Base-by-base conservation (phyloP, 2,797 vertebrate species). In the Sebastes kiyomatsui region DNA sequence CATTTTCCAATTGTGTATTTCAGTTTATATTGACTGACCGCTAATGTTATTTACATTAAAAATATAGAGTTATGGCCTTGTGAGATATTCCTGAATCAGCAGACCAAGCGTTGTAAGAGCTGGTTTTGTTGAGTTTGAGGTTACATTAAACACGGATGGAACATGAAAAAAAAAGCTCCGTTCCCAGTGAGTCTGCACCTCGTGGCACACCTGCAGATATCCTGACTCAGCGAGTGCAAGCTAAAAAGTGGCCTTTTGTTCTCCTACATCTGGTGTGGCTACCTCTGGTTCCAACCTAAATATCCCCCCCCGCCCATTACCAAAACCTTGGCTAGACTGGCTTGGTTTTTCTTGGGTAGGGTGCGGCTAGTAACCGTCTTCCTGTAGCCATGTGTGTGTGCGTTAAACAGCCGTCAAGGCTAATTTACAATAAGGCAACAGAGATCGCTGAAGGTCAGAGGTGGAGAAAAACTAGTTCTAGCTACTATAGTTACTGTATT, bases 61-160 rank as follows among this genome's bases (percentile, higher is more conserved):
- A 81, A 86, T 70, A 76, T 9, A 77, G 73, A 69, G 30, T 87
- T 70, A 85, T 87, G 79, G 82, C 85, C 72, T 20, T 64, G 74
- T 75, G 83, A 69, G 75, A 67, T 85, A 58, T 90, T 93, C 91
- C 92, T 94, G 90, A 95, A 93, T 88, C 65, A 66, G 87, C 79
- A 76, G 70, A 81, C 18, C 14, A 11, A 58, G 56, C 9, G 56
- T 72, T 86, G 46, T 59, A 59, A 75, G 68, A 81, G 85, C 70
- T 59, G 83, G 18, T 79, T 80, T 66, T 82, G 54, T 84, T 78
- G 61, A 85, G 75, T 77, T 72, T 77, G 72, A 72, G 80, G 74
- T 83, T 55, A 12, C 32, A 6, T 27, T 61, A 27, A 69, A 80
- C 55, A 22, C 4, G 10, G 22, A 68, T 27, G 69, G 74, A 67